phyloP scores from a whole-genome alignment of 1,140 invertebrate genomes.

The Calephelis virginiensis region DNA sequence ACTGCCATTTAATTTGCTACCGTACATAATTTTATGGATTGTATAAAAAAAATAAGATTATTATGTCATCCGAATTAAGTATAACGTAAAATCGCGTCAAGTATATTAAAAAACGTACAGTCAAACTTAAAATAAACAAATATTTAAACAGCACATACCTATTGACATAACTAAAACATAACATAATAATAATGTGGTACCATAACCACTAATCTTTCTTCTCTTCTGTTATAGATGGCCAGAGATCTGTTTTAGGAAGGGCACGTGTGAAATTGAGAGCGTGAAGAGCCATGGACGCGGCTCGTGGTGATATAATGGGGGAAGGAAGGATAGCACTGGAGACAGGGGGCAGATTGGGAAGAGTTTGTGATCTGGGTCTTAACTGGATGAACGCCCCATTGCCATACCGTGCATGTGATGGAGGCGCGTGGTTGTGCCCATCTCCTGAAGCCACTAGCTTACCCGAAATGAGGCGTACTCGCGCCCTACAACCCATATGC shows the following conservation, averaged over 20 bases:
- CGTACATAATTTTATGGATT: too few relatives aligned
- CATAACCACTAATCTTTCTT: conserved; percentile 47
- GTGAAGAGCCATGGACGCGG: conserved; percentile 54
- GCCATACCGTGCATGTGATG: conserved; percentile 65
- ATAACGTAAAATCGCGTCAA: too few relatives aligned
- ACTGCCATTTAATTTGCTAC: too few relatives aligned
- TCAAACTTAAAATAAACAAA: not conserved
- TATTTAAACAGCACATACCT: not conserved
- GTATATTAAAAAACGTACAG: not conserved
- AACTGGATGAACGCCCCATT: conserved; percentile 70
- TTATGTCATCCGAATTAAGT: too few relatives aligned
- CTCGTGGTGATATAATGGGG: conserved; percentile 45
- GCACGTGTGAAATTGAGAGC: conserved; percentile 61
- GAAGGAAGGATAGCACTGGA: conserved; percentile 47
- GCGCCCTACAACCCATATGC: conserved; percentile 66
- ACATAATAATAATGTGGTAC: not conserved
- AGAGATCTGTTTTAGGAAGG: conserved; percentile 64
- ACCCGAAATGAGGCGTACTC: conserved; percentile 56
- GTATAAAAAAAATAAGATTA: too few relatives aligned
- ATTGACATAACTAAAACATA: not conserved
- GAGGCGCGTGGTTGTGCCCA: conserved; percentile 63
- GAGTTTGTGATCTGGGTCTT: conserved; percentile 40
- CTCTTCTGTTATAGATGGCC: conserved; percentile 49
- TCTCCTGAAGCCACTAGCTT: conserved; percentile 60
- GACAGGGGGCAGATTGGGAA: conserved; percentile 30